A percentile compares a stretch with the other conserved stretches of the same genome.
Evolutionary conservation across 1,140 invertebrate genomes (phyloP).

Genomic region (Orussus abietinus): DNA sequence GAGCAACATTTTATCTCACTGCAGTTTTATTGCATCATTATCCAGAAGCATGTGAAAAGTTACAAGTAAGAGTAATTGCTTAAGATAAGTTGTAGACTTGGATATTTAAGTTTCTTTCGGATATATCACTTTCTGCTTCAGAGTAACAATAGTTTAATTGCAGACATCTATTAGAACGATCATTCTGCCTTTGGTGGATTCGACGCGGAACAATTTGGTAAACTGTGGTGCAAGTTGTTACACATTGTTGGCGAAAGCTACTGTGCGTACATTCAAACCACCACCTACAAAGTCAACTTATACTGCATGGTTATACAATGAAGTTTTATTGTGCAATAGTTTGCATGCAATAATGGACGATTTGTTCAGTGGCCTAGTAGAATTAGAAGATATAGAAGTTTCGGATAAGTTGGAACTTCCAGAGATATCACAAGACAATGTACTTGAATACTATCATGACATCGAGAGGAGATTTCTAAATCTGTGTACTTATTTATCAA

Average conservation of each 20-base stretch:
- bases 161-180: conserved; percentile 30
- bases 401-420: conserved; percentile 31
- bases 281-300: conserved; percentile 22
- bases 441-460: conserved; percentile 29
- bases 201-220: conserved; percentile 27
- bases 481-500: conserved; percentile 36
- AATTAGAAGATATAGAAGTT: conserved; percentile 22
- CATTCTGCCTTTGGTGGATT: conserved; percentile 34
- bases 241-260: conserved; percentile 31
- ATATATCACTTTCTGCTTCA: too few relatives aligned
- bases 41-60: conserved; percentile 34
- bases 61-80: conserved; percentile 28
- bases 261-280: conserved; percentile 35
- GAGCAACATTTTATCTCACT: conserved; percentile 32
- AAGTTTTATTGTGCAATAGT: conserved; percentile 38
- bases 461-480: conserved; percentile 37
- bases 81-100: conserved; percentile 1
- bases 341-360: conserved; percentile 38
- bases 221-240: conserved; percentile 36
- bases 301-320: conserved; percentile 29
- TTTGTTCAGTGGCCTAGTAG: conserved; percentile 28
- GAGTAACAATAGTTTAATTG: conserved; percentile 6
- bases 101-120: too few relatives aligned
- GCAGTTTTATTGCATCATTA: conserved; percentile 36
- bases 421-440: conserved; percentile 27